Percentiles rank a stretch among this genome's conserved stretches.
phyloP scores from a whole-genome alignment of 2,113 vertebrate species.

The Carettochelys insculpta region DNA sequence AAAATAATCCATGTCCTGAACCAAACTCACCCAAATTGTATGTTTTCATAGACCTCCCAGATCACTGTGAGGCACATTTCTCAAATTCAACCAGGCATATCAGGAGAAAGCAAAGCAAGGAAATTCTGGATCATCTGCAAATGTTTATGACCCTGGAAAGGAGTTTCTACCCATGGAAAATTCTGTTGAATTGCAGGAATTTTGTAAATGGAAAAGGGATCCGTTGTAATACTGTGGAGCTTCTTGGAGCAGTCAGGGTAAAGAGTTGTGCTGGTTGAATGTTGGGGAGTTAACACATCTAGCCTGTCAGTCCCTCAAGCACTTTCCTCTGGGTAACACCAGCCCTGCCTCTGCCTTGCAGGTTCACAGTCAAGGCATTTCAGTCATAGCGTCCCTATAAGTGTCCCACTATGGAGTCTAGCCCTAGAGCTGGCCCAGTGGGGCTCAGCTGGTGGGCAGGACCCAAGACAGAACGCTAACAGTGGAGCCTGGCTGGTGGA shows the following conservation, averaged over 20 bases:
- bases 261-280: not conserved
- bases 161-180: not conserved
- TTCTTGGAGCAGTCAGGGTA: not conserved
- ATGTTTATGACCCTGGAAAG: not conserved
- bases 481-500: too few relatives aligned
- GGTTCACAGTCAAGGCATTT: not conserved
- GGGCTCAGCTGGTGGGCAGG: too few relatives aligned
- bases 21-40: not conserved
- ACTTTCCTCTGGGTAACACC: not conserved
- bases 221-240: not conserved
- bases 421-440: too few relatives aligned
- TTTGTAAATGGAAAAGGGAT: not conserved
- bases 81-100: not conserved
- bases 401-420: not conserved
- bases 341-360: not conserved
- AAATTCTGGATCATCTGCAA: not conserved
- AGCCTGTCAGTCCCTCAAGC: not conserved
- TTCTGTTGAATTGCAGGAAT: not conserved
- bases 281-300: not conserved
- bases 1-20: not conserved
- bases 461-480: too few relatives aligned
- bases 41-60: slow-evolving; percentile 28
- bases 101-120: slow-evolving; percentile 1
- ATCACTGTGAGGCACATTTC: slow-evolving; percentile 14
- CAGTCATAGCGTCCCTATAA: not conserved